Conservation (phyloP, 2,113 vertebrate genomes). For the Coracopsis vasa region DNA sequence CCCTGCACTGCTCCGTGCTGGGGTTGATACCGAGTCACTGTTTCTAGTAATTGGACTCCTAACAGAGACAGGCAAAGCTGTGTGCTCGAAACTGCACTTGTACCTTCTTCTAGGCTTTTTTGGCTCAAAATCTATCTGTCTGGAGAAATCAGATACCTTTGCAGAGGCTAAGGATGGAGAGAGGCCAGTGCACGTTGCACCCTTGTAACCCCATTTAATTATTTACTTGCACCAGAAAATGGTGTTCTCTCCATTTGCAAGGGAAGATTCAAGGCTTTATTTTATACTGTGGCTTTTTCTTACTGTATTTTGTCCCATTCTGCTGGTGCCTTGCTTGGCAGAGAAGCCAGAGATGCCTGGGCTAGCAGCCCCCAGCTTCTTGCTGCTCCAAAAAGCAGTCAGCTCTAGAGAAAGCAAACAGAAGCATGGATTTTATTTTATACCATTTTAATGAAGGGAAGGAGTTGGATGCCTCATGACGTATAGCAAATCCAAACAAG, state of each 20-base stretch:
- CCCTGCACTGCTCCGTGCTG: rapidly evolving
- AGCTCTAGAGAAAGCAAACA: neutral
- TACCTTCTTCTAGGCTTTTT: neutral
- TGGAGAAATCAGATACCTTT: neutral
- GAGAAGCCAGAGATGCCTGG: neutral
- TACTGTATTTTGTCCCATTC: neutral
- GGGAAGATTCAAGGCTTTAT: neutral
- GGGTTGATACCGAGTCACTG: rapidly evolving
- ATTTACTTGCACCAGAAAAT: neutral
- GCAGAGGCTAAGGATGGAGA: neutral
- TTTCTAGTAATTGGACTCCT: neutral
- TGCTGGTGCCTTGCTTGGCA: neutral
- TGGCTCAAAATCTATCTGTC: neutral
- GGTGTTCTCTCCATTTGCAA: neutral
- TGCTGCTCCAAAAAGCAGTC: neutral
- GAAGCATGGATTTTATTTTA: neutral
- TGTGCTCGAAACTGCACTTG: neutral
- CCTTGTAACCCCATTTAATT: neutral
- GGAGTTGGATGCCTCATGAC: neutral
- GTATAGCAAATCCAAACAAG: neutral
- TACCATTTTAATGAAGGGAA: neutral
- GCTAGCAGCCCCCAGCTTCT: neutral
- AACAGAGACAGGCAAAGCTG: rapidly evolving
- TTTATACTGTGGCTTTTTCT: neutral
- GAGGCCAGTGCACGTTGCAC: neutral